A percentile compares a stretch with the other conserved stretches of the same genome.
phyloP scores from a whole-genome alignment of 2,888 invertebrate species.

The Cylloceria caligata region DNA sequence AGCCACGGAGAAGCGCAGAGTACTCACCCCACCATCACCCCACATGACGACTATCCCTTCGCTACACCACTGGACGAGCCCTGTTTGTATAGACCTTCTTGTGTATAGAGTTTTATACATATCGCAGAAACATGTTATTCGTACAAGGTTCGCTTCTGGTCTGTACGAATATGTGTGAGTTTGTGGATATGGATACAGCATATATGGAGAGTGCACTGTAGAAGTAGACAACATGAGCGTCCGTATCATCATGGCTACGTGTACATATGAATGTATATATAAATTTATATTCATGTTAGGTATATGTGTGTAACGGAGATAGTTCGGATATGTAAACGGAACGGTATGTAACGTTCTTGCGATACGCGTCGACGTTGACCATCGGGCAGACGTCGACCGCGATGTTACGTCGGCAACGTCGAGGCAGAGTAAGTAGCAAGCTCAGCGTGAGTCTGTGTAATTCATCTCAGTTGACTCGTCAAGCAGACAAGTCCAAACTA shows the following conservation, averaged over 20 bases:
- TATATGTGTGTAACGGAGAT: constrained; percentile 29
- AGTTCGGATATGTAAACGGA: constrained; percentile 18
- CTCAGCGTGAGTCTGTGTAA: constrained; percentile 69
- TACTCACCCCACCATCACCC: constrained; percentile 48
- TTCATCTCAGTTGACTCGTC: constrained; percentile 75
- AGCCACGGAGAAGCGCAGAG: constrained; percentile 51
- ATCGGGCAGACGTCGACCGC: constrained; percentile 24
- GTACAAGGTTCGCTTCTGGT: constrained; percentile 12
- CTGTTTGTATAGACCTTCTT: constrained; percentile 31
- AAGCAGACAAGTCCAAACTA: constrained; percentile 62
- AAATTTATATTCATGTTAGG: constrained; percentile 28
- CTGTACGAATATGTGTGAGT: constrained; percentile 41
- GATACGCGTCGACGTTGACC: constrained; percentile 26
- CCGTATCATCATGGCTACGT: constrained; percentile 3
- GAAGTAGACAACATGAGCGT: not conserved
- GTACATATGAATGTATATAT: constrained; percentile 35
- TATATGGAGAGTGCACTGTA: not conserved
- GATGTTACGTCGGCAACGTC: not conserved
- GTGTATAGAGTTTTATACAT: constrained; percentile 31
- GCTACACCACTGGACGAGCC: constrained; percentile 60
- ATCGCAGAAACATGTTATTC: constrained; percentile 2
- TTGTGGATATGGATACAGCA: not conserved
- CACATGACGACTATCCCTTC: constrained; percentile 61
- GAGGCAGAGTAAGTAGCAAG: constrained; percentile 32
- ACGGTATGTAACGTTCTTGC: not conserved